Conservation (phyloP, 2,888 invertebrate species). For the Endomychus coccineus region DNA sequence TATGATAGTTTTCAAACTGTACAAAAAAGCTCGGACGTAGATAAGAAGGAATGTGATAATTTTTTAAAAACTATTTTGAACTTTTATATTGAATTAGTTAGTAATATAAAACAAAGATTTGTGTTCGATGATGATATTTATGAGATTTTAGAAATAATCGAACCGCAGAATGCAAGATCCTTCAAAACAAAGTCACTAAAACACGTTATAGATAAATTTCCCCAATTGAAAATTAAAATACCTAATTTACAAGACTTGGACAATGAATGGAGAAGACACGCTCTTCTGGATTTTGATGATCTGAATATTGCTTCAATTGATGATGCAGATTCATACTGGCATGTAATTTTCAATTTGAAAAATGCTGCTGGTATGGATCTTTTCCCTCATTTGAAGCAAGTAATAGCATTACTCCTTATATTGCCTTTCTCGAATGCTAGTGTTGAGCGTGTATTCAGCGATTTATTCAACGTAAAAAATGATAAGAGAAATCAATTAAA, state of each 20-base stretch:
- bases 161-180: conserved; percentile 16
- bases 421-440: conserved; percentile 23
- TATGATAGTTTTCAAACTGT: conserved; percentile 1
- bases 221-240: conserved; percentile 14
- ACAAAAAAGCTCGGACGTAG: background rate
- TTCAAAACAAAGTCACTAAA: conserved; percentile 18
- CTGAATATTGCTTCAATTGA: conserved; percentile 3
- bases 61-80: conserved; percentile 4
- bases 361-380: conserved; percentile 10
- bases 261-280: conserved; percentile 22
- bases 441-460: conserved; percentile 26
- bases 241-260: conserved; percentile 16
- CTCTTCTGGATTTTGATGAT: conserved; percentile 13
- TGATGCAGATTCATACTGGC: conserved; percentile 14
- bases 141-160: conserved; percentile 19
- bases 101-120: conserved; percentile 15
- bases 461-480: conserved; percentile 22
- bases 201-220: conserved; percentile 17
- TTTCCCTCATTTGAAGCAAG: conserved; percentile 14
- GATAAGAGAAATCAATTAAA: conserved; percentile 23
- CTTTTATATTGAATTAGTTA: conserved; percentile 15
- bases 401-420: conserved; percentile 10
- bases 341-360: conserved; percentile 14
- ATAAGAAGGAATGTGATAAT: background rate
- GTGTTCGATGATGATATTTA: conserved; percentile 19